Conservation (phyloP, 2,113 vertebrate genomes). For the Dromaius novaehollandiae region DNA sequence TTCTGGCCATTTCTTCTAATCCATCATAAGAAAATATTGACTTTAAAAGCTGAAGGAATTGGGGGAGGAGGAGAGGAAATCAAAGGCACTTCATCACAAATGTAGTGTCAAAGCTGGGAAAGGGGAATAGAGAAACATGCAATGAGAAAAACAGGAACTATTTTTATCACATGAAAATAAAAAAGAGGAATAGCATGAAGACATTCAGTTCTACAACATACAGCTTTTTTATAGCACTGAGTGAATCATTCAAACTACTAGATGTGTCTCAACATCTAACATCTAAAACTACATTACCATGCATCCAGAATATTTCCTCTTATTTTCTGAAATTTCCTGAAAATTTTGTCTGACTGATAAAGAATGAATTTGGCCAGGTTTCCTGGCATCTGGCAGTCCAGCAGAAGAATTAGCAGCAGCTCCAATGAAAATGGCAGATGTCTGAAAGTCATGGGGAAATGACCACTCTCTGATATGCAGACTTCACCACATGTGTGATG, state of each 20-base stretch:
- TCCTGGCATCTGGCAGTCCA: not conserved
- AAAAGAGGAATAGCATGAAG: not conserved
- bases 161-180: not conserved
- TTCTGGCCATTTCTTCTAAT: not conserved
- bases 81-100: not conserved
- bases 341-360: not conserved
- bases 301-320: not conserved
- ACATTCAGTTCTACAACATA: not conserved
- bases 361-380: not conserved
- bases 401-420: not conserved
- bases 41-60: not conserved
- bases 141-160: not conserved
- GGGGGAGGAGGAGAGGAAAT: not conserved
- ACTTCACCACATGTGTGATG: not conserved
- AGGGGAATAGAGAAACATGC: not conserved
- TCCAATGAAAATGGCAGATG: conserved; percentile 22
- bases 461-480: not conserved
- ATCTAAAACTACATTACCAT: accelerated
- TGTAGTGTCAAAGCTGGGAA: not conserved
- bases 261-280: not conserved
- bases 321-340: not conserved
- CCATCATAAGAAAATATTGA: not conserved
- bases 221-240: not conserved
- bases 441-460: not conserved
- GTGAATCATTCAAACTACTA: not conserved